Conservation (phyloP, 2,113 vertebrate species). For the Tachysurus vachellii region DNA sequence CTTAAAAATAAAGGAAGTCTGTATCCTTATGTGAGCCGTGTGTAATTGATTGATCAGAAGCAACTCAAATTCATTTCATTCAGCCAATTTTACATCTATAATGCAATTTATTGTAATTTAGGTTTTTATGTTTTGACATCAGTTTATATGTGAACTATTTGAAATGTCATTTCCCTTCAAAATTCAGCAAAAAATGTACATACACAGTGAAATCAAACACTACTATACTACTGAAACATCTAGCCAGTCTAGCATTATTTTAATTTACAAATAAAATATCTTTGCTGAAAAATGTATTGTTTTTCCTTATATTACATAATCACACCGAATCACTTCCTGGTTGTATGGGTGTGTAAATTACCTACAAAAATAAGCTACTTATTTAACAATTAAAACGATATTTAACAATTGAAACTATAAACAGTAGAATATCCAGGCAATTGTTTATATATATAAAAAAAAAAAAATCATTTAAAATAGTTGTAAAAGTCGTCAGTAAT, state of each 20-base stretch:
- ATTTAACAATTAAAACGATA: neutral
- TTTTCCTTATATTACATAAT: neutral
- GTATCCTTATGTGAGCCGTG: neutral
- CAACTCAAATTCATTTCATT: neutral
- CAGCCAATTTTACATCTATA: neutral
- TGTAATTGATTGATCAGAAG: neutral
- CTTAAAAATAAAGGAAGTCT: neutral
- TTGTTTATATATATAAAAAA: neutral
- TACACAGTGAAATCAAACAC: neutral
- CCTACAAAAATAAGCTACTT: neutral
- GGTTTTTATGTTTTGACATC: no score
- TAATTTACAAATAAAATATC: neutral
- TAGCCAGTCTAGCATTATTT: neutral
- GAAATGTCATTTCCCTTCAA: neutral
- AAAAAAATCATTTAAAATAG: neutral
- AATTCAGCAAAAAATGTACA: neutral
- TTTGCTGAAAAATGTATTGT: neutral
- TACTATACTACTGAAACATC: neutral
- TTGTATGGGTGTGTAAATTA: neutral
- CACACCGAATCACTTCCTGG: neutral
- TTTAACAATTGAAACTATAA: neutral
- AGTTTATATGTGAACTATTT: no score
- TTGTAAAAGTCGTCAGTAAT: neutral
- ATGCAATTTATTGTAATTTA: neutral
- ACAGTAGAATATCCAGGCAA: neutral